Base-by-base conservation (phyloP, 2,113 vertebrate genomes). In the Tachuris rubrigastra region DNA sequence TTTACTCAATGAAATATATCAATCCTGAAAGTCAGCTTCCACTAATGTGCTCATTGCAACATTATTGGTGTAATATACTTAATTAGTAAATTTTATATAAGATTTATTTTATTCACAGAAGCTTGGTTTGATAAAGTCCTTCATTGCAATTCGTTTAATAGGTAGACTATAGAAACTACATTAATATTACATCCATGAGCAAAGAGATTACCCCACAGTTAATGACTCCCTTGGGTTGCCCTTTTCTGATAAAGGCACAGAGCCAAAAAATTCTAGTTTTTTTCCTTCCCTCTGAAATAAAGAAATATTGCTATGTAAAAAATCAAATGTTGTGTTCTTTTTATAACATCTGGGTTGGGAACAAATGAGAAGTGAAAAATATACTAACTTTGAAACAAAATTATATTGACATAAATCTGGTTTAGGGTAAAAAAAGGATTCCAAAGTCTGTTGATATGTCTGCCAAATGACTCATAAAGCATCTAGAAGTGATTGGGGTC, bases 1-100 rank as follows among this genome's bases (percentile, higher is more conserved):
- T 96, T 77, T 97, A 94, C 87, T 96, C 93, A 49, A 95, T 95
- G 95, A 98, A 98, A 97, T 97, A 89, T 96, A 98, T 97, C 97
- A 97, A 28, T 97, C 93, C 90, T 97, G 95, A 95, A 96, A 95
- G 96, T 97, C 95, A 95, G 88, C 89, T 95, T 91, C 93, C 89
- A 93, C 69, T 97, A 95, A 97, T 96, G 94, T 97, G 77, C 83
- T 97, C 94, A 92, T 86, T 97, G 97, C 91, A 95, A 96, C 96
- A 81, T 95, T 95, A 97, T 93, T 94, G 96, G 94, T 96, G 77
- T 93, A 97, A 96, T 95, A 96, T 92, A 95, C 95, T 97, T 98
- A 95, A 96, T 96, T 90, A 95, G 89, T 75, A 93, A 96, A 96
- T 97, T 91, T 96, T 97, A 96, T 95, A 95, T 93, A 97, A 94